Base-by-base conservation (phyloP, 2,797 vertebrate genomes). In the Chelmon rostratus region DNA sequence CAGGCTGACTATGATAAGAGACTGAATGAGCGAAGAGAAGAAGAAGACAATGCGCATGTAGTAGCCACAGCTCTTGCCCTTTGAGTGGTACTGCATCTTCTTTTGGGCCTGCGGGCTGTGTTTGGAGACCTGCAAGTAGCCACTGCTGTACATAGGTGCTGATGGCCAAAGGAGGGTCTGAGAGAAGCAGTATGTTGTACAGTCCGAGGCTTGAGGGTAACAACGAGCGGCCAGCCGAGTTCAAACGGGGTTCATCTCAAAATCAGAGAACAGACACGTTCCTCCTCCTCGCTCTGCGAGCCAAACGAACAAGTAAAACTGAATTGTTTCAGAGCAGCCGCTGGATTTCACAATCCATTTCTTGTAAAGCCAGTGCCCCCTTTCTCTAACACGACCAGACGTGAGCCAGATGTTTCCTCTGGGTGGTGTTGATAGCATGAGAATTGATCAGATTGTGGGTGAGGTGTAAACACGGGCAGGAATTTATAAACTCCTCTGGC, bases 1-100 rank as follows among this genome's bases (percentile, higher is more conserved):
- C 5, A 99, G 93, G 54, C 98, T 97, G 62, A 97, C 88, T 63
- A 99, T 99, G 89, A 99, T 98, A 23, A 99, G 96, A 38, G 97
- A 96, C 68, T 99, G 97, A 86, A 98, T 98, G 81, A 99, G 95
- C 0, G 98, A 99, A 13, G 95, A 96, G 83, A 98, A 99, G 59
- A 99, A 96, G 92, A 99, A 98, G 78, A 98, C 88, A 10, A 99
- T 96, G 23, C 96, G 97, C 81, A 97, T 47, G 38, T 98, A 99
- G 89, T 97, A 98, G 1, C 97, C 95, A 1, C 98, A 99, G 37
- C 96, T 96, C 52, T 95, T 96, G 53, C 94, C 63, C 58, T 90
- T 91, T 0, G 85, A 90, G 46, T 50, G 89, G 54, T 93, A 88
- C 58, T 73, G 83, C 73, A 88, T 90, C 65, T 88, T 94, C 87